A percentile compares a stretch with the other conserved stretches of the same genome.
These are phyloP conservation scores for Garrulus glandarius DNA, from an alignment of 2,797 vertebrate genomes.

Conservation along the genomic window DNA sequence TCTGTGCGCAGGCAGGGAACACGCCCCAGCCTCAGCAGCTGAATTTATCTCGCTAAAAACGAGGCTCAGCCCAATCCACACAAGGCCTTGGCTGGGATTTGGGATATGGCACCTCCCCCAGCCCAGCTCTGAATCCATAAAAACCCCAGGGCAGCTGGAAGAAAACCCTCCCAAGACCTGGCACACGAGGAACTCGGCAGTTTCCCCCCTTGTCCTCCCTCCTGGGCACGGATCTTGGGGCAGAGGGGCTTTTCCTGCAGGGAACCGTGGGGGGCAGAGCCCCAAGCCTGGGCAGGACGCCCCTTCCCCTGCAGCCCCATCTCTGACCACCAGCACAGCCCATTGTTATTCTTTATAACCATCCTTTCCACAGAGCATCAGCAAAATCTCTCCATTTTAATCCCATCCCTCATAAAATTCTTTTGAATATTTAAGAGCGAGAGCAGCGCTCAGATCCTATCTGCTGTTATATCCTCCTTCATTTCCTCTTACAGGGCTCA, in stretches of 20 bases:
- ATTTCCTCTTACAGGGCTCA: conserved; percentile 54
- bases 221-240: fast-evolving
- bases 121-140: not conserved
- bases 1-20: not conserved
- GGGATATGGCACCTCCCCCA: not conserved
- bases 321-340: not conserved
- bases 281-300: not conserved
- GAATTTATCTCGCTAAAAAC: fast-evolving
- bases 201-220: not conserved
- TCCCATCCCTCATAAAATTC: conserved; percentile 40
- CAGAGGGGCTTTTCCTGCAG: not conserved
- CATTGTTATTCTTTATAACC: not conserved
- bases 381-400: conserved; percentile 20
- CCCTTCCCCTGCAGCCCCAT: fast-evolving
- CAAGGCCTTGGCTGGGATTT: fast-evolving
- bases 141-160: too few species aligned
- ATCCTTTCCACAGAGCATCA: not conserved
- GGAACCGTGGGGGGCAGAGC: too few species aligned
- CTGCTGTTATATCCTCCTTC: conserved; percentile 55
- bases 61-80: fast-evolving
- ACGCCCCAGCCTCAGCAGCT: fast-evolving
- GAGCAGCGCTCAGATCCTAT: conserved; percentile 21
- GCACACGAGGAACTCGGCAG: fast-evolving
- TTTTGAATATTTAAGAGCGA: conserved; percentile 50
- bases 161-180: fast-evolving